These are phyloP conservation scores for Automeris io DNA, from an alignment of 2,888 invertebrate species.

Conservation along the genomic window DNA sequence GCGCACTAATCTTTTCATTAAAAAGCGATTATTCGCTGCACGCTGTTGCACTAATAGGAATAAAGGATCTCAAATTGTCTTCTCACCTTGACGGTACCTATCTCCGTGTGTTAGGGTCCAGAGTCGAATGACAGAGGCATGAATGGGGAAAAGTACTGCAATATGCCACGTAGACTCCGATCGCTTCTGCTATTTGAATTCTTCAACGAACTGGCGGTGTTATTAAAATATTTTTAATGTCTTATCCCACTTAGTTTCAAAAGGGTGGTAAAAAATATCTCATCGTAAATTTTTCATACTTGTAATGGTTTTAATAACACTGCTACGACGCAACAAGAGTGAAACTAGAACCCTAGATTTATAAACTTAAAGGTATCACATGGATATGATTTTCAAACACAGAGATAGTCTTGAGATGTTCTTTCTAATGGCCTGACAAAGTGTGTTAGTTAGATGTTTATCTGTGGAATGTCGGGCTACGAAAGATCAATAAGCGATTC, in stretches of 20 bases:
- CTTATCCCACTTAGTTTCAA: neutral
- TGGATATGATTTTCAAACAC: too few relatives aligned
- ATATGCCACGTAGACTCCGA: conserved; percentile 51
- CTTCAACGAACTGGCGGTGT: conserved; percentile 47
- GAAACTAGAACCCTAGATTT: too few relatives aligned
- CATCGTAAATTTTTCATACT: too few relatives aligned
- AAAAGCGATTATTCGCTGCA: conserved; percentile 74
- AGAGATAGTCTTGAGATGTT: too few relatives aligned
- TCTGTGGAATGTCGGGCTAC: too few relatives aligned
- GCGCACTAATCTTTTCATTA: conserved; percentile 75
- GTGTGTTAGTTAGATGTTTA: too few relatives aligned
- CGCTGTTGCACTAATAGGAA: conserved; percentile 68
- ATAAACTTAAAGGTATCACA: too few relatives aligned
- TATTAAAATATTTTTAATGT: conserved; percentile 35
- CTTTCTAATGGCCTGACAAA: too few relatives aligned
- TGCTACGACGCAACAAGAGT: too few relatives aligned
- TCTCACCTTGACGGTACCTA: conserved; percentile 22
- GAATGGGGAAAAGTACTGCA: conserved; percentile 36
- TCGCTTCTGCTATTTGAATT: conserved; percentile 71
- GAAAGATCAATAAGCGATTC: too few relatives aligned
- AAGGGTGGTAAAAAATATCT: too few relatives aligned
- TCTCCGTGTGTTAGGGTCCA: conserved; percentile 20
- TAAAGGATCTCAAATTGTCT: conserved; percentile 37
- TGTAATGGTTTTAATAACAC: too few relatives aligned
- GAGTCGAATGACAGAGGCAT: conserved; percentile 18